phyloP scores from a whole-genome alignment of 2,797 vertebrate genomes.

The Botia kubotai region DNA sequence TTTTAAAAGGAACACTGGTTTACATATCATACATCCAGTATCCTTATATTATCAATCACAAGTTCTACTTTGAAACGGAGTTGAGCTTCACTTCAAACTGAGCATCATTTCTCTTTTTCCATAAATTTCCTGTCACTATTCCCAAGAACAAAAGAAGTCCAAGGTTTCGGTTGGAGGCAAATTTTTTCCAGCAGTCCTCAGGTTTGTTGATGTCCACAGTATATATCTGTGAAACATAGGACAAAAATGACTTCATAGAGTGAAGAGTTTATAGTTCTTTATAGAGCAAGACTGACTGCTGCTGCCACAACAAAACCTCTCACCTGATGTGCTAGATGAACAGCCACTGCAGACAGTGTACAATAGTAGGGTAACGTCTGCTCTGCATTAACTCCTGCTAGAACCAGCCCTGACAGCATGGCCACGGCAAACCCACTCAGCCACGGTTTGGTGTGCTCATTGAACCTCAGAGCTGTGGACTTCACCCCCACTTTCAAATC shows the following conservation, averaged over 20 bases:
- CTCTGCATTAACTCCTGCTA: conserved; percentile 81
- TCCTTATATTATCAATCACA: neutral
- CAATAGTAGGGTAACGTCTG: conserved; percentile 89
- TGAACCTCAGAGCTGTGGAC: conserved; percentile 90
- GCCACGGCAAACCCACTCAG: conserved; percentile 84
- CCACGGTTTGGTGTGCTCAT: conserved; percentile 89
- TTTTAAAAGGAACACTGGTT: conserved; percentile 44
- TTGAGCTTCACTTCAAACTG: conserved; percentile 26
- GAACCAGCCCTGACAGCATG: conserved; percentile 85
- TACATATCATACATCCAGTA: neutral
- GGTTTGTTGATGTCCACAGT: conserved; percentile 88
- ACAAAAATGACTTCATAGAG: neutral
- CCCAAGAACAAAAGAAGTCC: conserved; percentile 89
- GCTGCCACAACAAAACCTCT: conserved; percentile 32
- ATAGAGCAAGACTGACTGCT: neutral
- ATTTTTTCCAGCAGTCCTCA: conserved; percentile 96
- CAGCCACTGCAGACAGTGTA: conserved; percentile 75
- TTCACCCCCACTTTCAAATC: conserved; percentile 89
- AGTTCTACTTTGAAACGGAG: neutral
- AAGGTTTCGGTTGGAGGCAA: conserved; percentile 89
- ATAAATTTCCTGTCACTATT: conserved; percentile 88
- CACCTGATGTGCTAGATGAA: conserved; percentile 89
- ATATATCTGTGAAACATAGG: conserved; percentile 82
- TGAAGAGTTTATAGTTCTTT: too few species aligned
- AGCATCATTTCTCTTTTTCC: conserved; percentile 80